A percentile compares a stretch with the other conserved stretches of the same genome.
phyloP scores from a whole-genome alignment of 2,113 vertebrate species.

The Deroptyus accipitrinus region DNA sequence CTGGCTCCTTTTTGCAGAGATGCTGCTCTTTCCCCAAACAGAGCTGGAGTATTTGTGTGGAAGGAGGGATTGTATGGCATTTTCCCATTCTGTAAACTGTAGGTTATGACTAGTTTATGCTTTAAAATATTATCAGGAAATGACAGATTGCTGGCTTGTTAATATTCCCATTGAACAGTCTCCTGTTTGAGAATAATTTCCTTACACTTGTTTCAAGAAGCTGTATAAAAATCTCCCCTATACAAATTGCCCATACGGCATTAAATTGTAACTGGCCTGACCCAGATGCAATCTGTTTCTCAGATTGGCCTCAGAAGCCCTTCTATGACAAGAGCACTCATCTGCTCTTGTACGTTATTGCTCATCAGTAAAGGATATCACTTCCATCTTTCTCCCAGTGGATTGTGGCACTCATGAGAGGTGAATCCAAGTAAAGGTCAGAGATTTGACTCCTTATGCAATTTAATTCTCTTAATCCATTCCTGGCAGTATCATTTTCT shows the following conservation, averaged over 20 bases:
- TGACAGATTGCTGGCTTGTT: background rate
- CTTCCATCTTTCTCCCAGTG: slow-evolving; percentile 3
- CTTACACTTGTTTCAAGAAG: slow-evolving; percentile 11
- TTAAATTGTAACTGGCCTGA: background rate
- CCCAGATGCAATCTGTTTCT: background rate
- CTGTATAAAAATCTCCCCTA: background rate
- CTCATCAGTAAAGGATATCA: background rate
- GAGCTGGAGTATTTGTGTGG: background rate
- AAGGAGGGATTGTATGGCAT: accelerated
- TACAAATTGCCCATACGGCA: slow-evolving; percentile 2
- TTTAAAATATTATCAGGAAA: background rate
- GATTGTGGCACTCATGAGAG: background rate
- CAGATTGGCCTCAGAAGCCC: background rate
- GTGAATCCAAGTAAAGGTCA: slow-evolving; percentile 11
- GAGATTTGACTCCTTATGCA: slow-evolving; percentile 30
- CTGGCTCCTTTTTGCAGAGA: background rate
- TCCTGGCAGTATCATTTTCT: slow-evolving; percentile 7
- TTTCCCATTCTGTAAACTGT: background rate
- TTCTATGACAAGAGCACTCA: background rate
- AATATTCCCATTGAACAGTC: background rate
- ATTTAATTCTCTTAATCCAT: slow-evolving; percentile 39
- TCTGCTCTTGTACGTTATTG: background rate
- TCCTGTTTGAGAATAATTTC: background rate
- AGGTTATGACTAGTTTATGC: background rate
- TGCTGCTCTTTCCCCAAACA: background rate